phyloP scores from a whole-genome alignment of 1,140 invertebrate species.

The Diorhabda carinulata region DNA sequence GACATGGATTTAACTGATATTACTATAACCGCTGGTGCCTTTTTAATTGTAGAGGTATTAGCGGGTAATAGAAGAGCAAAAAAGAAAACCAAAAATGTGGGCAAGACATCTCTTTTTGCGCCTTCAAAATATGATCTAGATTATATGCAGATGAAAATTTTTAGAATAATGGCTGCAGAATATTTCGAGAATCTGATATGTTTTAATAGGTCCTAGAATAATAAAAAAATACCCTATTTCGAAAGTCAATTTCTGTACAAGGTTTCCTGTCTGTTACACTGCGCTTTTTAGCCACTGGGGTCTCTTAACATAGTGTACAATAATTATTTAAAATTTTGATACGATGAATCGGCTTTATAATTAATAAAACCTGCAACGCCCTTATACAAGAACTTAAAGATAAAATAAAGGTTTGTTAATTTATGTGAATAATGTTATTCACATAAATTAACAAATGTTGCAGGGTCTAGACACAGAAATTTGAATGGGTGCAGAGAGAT shows the following conservation, averaged over 20 bases:
- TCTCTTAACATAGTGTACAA: conserved; percentile 4
- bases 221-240: conserved; percentile 9
- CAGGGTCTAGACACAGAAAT: neutral
- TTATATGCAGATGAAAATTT: too few relatives aligned
- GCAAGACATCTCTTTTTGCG: neutral
- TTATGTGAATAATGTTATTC: conserved; percentile 7
- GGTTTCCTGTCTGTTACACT: too few relatives aligned
- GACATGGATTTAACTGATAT: too few relatives aligned
- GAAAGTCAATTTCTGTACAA: conserved; percentile 15
- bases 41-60: conserved; percentile 17
- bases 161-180: neutral
- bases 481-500: neutral
- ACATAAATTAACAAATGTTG: too few relatives aligned
- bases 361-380: conserved; percentile 12
- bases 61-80: neutral
- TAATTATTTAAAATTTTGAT: conserved; percentile 16
- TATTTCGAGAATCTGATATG: conserved; percentile 14
- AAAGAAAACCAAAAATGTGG: conserved; percentile 11
- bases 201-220: conserved; percentile 15
- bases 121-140: too few relatives aligned
- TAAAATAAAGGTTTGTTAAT: conserved; percentile 14
- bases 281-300: neutral
- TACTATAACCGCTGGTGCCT: conserved; percentile 8
- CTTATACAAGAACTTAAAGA: conserved; percentile 14
- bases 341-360: conserved; percentile 15